These are phyloP conservation scores for Elmis aenea DNA, from an alignment of 2,888 invertebrate genomes.

Conservation along the genomic window DNA sequence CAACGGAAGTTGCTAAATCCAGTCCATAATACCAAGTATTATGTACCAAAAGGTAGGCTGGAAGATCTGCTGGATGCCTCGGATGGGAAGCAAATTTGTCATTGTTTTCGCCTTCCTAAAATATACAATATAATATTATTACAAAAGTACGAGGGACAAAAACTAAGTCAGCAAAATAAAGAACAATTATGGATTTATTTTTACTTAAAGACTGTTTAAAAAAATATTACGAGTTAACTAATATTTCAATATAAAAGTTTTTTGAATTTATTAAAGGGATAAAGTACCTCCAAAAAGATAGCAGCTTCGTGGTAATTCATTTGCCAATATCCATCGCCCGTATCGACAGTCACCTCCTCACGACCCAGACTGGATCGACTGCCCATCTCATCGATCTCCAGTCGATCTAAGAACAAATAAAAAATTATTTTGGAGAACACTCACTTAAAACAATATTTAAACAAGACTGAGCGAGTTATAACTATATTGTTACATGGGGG, in stretches of 20 bases:
- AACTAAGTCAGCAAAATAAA: too few species aligned
- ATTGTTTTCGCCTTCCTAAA: slow-evolving; percentile 83
- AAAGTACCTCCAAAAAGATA: slow-evolving; percentile 82
- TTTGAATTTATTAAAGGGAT: slow-evolving; percentile 21
- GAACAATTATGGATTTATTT: too few species aligned
- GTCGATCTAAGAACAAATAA: slow-evolving; percentile 40
- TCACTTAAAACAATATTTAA: too few species aligned
- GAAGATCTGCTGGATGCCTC: slow-evolving; percentile 72
- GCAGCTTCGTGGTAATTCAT: slow-evolving; percentile 89
- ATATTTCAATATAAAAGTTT: too few species aligned
- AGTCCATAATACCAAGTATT: slow-evolving; percentile 82
- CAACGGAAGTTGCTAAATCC: slow-evolving; percentile 70
- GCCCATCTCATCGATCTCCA: slow-evolving; percentile 59
- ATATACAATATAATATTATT: slow-evolving; percentile 22
- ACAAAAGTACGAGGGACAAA: too few species aligned
- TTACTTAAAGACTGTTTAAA: too few species aligned
- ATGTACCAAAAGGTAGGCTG: slow-evolving; percentile 82
- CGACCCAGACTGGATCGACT: slow-evolving; percentile 57
- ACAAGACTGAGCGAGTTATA: too few species aligned
- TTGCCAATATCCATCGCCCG: slow-evolving; percentile 68
- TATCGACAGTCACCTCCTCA: slow-evolving; percentile 49
- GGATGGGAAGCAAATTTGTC: slow-evolving; percentile 89
- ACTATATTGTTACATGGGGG: too few species aligned
- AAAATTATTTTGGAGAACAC: too few species aligned
- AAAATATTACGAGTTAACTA: too few species aligned